These are phyloP conservation scores for Peromyscus eremicus DNA, from an alignment of 2,797 vertebrate species.

Conservation along the genomic window DNA sequence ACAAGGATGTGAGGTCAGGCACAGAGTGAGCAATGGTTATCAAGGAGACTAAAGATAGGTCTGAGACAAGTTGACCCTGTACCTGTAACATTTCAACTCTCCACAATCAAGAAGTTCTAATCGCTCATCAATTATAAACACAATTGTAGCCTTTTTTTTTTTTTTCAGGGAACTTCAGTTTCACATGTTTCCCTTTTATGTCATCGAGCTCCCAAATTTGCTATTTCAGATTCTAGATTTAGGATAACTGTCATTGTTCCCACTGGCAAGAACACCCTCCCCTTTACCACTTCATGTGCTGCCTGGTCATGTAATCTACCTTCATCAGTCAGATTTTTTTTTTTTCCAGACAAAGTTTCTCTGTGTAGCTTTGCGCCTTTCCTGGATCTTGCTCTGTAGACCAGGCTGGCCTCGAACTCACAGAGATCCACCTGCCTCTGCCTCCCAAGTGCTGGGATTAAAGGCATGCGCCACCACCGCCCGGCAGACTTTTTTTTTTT, in stretches of 20 bases:
- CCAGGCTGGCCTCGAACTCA: no score
- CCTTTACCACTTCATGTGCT: not conserved
- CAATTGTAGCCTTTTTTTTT: not conserved
- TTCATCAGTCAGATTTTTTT: not conserved
- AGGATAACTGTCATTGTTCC: not conserved
- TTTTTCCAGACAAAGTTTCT: no score
- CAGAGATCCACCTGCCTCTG: no score
- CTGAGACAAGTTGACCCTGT: not conserved
- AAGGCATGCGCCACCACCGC: no score
- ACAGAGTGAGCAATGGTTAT: not conserved
- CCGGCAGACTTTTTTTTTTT: no score
- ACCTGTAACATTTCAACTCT: not conserved
- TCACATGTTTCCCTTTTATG: not conserved
- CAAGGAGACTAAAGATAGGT: not conserved
- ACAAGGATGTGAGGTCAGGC: not conserved
- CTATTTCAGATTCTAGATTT: slow-evolving; percentile 21
- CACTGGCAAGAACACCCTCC: not conserved
- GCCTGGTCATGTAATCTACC: not conserved
- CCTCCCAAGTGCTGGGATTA: no score
- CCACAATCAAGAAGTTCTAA: not conserved
- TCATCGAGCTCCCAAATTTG: not conserved
- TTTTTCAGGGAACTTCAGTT: not conserved
- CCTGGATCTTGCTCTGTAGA: no score
- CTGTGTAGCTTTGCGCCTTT: no score
- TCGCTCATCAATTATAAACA: not conserved